Evolutionary conservation across 2,888 invertebrate genomes (phyloP), one percentile per base, ranked within the genome.

Genomic region (Buathra laborator): DNA sequence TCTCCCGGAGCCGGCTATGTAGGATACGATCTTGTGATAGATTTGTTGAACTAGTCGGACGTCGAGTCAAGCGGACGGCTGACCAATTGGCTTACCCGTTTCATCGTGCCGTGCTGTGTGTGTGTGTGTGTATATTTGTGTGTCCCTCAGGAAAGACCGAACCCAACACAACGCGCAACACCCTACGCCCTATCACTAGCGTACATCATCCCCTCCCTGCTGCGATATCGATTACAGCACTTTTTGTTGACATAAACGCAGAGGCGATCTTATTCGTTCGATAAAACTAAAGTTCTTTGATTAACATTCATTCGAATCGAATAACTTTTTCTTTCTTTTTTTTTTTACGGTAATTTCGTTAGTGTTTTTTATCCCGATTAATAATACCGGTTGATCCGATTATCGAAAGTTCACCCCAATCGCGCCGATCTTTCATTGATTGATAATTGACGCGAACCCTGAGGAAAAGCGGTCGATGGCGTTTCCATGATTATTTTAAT

Each of bases 401-500:
- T 16, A 19, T 53, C 10, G 53, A 53, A 16, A 9, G 7, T 9
- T 53, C 51, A n/a, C 14, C 51, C 51, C 32, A 6, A 71, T 56
- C 71, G 56, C 0, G 53, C 48, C 24, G 48, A 48, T 71, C 14
- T 53, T 68, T 32, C 16, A 48, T n/a, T 64, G 46, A 66, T 76
- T 66, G 64, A 64, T 24, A 66, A 46, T 62, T 51, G 19, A 37
- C n/a, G 48, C 24, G 29, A 51, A 43, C 2, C 1, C 43, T 7
- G 32, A 14, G 46, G 51, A 19, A 62, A 51, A 46, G 7, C 64
- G 44, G 79, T 79, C 87, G 84, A 29, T 16, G 14, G 86, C 88
- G 87, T 89, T 87, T 86, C 81, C 87, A 84, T 88, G 87, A 86
- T 89, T 89, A 90, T 90, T 90, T 88, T 89, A 90, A 90, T 89